phyloP scores from a whole-genome alignment of 2,797 vertebrate genomes.

The Myiotriccus ornatus region DNA sequence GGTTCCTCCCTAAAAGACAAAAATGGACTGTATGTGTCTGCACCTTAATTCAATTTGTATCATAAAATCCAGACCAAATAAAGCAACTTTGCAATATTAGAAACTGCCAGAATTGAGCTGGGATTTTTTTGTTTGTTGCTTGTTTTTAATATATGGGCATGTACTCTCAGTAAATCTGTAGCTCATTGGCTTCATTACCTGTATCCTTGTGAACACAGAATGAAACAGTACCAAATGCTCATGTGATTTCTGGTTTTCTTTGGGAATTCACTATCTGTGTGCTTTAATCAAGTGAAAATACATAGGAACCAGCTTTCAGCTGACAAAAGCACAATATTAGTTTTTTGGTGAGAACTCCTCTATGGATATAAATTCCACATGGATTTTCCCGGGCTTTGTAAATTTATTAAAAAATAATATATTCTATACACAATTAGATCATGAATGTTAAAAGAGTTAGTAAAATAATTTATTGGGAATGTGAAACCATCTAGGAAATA shows the following conservation, averaged over 20 bases:
- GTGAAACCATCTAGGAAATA: slow-evolving; percentile 7
- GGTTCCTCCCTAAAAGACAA: slow-evolving; percentile 73
- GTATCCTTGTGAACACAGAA: background rate
- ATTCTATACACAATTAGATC: slow-evolving; percentile 27
- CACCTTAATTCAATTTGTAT: slow-evolving; percentile 79
- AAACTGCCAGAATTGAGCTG: background rate
- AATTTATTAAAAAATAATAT: slow-evolving; percentile 39
- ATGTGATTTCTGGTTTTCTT: slow-evolving; percentile 8
- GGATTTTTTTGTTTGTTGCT: background rate
- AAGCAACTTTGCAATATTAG: slow-evolving; percentile 67
- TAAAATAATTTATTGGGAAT: background rate
- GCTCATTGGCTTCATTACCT: background rate
- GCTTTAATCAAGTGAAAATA: slow-evolving; percentile 57
- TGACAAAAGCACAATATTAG: slow-evolving; percentile 14
- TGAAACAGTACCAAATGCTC: background rate
- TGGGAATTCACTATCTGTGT: background rate
- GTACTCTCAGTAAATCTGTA: slow-evolving; percentile 1
- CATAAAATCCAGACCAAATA: slow-evolving; percentile 70
- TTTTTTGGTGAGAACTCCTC: slow-evolving; percentile 25
- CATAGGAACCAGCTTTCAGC: background rate
- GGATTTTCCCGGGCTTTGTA: slow-evolving; percentile 41
- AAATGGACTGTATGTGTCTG: slow-evolving; percentile 73
- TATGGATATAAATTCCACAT: slow-evolving; percentile 17
- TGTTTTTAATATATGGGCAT: background rate
- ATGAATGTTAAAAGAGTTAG: background rate